Evolutionary conservation across 2,888 invertebrate species (phyloP), one percentile per base, ranked within the genome.

Genomic region (Onthophagus sagittarius): DNA sequence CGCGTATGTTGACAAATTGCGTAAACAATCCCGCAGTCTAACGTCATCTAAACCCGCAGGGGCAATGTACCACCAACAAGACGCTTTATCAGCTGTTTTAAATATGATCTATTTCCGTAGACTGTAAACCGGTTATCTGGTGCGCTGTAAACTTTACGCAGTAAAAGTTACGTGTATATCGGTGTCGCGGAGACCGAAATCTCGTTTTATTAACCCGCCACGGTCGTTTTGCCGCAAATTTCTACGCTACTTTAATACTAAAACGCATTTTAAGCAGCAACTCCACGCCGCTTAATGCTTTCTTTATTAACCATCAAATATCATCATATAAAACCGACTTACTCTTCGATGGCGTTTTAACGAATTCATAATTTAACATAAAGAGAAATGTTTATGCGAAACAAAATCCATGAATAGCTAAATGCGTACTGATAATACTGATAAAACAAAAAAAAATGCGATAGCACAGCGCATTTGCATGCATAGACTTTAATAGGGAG

Each of bases 151-250:
- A 67, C 31, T 67, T 67, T 67, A 67, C 67, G 67, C 67, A 67
- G 67, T 67, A 67, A 67, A 67, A 67, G 67, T 67, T 67, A 67
- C 32, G 67, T 67, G 67, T 15, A 67, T 67, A 67, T 67, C 67
- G 67, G 67, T 53, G 67, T 63, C 67, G 31, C 67, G 23, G 67
- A 67, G 67, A 67, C 67, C 67, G 31, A 67, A 67, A 67, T 67
- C 67, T 67, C 67, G 67, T 67, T 67, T 67, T 67, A 67, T 67
- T 67, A 67, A 67, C 67, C 23, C 67, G 32, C 67, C 9, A 32
- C 67, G 67, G 15, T 67, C 67, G 67, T 67, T 67, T n/a, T 32
- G 23, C 32, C 67, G 15, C 67, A 23, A 67, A 67, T 31, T 67
- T 67, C 23, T 32, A 15, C 67, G 15, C 31, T 67, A 67, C 32